phyloP scores from a whole-genome alignment of 2,797 vertebrate species.

The Nyctalus aviator region DNA sequence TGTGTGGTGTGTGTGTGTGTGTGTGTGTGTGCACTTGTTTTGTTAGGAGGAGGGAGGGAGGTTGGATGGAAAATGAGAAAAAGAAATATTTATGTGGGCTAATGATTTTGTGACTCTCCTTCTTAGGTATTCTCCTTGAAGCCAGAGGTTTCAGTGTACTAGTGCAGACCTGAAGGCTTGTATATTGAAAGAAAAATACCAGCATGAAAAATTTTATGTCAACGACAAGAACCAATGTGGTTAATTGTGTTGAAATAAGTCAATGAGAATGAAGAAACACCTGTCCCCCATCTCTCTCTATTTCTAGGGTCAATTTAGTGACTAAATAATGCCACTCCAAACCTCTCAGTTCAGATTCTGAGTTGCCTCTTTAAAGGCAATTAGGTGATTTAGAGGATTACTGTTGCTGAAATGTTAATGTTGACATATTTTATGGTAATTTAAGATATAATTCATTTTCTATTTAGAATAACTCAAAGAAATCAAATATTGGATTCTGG shows the following conservation, averaged over 20 bases:
- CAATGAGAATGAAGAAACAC: neutral
- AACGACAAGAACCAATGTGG: neutral
- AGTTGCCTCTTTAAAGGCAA: neutral
- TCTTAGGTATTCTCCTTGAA: neutral
- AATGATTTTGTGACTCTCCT: neutral
- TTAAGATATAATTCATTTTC: constrained; percentile 17
- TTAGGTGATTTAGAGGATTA: neutral
- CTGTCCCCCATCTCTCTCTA: neutral
- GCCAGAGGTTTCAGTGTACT: neutral
- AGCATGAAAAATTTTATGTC: neutral
- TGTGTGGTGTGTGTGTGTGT: neutral
- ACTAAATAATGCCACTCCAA: neutral
- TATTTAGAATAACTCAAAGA: constrained; percentile 19
- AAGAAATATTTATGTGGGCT: neutral
- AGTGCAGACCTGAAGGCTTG: neutral
- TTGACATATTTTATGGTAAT: neutral
- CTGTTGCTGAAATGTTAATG: neutral
- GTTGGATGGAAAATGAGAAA: neutral
- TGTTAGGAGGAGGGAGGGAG: neutral
- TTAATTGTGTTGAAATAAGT: neutral
- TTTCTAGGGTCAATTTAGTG: neutral
- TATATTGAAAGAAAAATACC: neutral
- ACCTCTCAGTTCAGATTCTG: neutral
- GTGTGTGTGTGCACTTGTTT: neutral
- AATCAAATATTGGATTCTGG: constrained; percentile 10